phyloP scores from a whole-genome alignment of 2,113 vertebrate genomes.

The Dunckerocampus dactyliophorus region DNA sequence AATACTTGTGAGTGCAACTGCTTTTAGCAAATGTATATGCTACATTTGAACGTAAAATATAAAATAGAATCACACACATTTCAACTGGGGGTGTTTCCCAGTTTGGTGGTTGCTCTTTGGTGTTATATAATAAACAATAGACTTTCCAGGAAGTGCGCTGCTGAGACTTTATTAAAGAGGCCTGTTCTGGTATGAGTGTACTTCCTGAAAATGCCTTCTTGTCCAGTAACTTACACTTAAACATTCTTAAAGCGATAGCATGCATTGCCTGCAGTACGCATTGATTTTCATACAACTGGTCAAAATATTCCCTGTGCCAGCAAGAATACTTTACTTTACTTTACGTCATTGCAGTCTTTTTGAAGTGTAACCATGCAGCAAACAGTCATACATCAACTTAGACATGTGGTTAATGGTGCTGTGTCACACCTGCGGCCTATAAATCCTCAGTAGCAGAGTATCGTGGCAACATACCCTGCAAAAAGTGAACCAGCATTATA shows the following conservation, averaged over 20 bases:
- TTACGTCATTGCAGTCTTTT: not conserved
- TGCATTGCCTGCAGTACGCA: constrained; percentile 6
- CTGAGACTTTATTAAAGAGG: constrained; percentile 17
- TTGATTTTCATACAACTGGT: constrained; percentile 14
- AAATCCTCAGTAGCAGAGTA: no score
- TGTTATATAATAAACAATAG: constrained; percentile 45
- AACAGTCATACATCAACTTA: not conserved
- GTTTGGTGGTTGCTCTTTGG: not conserved
- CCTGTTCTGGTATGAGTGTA: constrained; percentile 34
- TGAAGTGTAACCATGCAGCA: not conserved
- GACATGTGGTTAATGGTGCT: no score
- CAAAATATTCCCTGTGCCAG: no score
- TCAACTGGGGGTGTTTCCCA: constrained; percentile 19
- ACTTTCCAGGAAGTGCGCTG: constrained; percentile 45
- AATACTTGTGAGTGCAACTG: no score
- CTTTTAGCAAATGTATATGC: not conserved
- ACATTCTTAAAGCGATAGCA: not conserved
- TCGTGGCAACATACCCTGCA: no score
- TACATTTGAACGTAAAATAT: not conserved
- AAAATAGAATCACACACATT: not conserved
- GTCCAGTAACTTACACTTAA: not conserved
- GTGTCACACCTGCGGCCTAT: no score
- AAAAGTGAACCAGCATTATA: no score
- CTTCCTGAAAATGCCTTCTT: constrained; percentile 54
- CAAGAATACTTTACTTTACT: not conserved